Evolutionary conservation across 2,113 vertebrate genomes (phyloP).

Genomic region (Picathartes gymnocephalus): DNA sequence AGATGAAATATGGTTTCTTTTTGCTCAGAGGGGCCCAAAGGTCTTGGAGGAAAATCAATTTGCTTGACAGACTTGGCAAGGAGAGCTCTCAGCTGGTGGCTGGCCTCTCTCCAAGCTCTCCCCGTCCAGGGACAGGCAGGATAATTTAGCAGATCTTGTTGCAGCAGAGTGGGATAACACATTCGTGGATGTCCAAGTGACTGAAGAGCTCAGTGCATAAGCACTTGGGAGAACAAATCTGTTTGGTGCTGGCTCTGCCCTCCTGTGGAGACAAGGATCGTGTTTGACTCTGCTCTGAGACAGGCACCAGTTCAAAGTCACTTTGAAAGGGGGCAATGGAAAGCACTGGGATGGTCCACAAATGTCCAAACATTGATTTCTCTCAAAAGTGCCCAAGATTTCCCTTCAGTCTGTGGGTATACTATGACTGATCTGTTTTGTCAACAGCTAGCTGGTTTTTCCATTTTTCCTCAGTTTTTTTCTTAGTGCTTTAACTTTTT

Average conservation of each 20-base stretch:
- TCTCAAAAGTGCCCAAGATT: not conserved
- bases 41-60: conserved; percentile 43
- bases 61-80: conserved; percentile 39
- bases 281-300: not conserved
- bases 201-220: not conserved
- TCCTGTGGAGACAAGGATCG: not conserved
- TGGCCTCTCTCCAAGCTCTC: conserved; percentile 21
- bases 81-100: conserved; percentile 29
- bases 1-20: not conserved
- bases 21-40: not conserved
- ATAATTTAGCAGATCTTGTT: conserved; percentile 19
- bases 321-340: not conserved
- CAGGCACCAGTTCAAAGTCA: not conserved
- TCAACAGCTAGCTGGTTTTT: not conserved
- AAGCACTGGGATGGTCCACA: accelerated
- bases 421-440: not conserved
- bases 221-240: not conserved
- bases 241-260: not conserved
- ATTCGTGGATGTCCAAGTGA: not conserved
- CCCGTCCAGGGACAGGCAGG: not conserved
- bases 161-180: not conserved
- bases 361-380: not conserved
- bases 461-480: not conserved
- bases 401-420: not conserved
- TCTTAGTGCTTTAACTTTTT: not conserved